Evolutionary conservation across 2,113 vertebrate genomes (phyloP), one percentile per base, ranked within the genome.

Genomic region (Ammodytes dubius): DNA sequence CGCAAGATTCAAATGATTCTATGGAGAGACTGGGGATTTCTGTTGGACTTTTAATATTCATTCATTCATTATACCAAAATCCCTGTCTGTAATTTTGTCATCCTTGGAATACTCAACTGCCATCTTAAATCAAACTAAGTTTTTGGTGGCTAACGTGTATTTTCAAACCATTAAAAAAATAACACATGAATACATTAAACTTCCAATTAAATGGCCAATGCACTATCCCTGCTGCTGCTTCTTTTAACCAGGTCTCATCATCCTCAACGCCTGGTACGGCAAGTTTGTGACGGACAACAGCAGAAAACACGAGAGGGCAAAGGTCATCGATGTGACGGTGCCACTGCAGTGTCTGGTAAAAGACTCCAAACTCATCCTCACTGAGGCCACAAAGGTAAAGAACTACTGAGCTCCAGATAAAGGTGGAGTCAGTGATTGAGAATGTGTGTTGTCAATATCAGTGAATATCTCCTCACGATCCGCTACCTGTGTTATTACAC

Each of bases 191-290:
- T 6, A 6, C 13, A 39, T 43, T 5, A 3, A 4, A 10, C 46
- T 61, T 47, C 9, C 19, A 2, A 0, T 50, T 64, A 9, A 80
- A 58, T 76, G 8, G 50, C n/a, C n/a, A n/a, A n/a, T n/a, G n/a
- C 43, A 11, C 9, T 39, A 0, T 64, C 8, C n/a, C 42, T 46
- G 2, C 13, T 45, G 6, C 76, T 71, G 56, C n/a, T 70, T 74
- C 73, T 39, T 40, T 64, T 43, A 63, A 53, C 71, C 90, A 99
- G 98, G 98, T 74, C 94, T 99, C 82, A 97, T 99, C 75, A 96
- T 99, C 14, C 95, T 99, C 74, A 98, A 99, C 0, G 97, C 98
- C 88, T 99, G 98, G 98, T 99, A 99, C 0, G 98, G 98, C n/a
- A 99, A 99, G 75, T 99, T 99, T 49, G 97, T 99, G 63, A 99